These are phyloP conservation scores for Anthrax anthrax DNA, from an alignment of 2,888 invertebrate species.

Conservation along the genomic window DNA sequence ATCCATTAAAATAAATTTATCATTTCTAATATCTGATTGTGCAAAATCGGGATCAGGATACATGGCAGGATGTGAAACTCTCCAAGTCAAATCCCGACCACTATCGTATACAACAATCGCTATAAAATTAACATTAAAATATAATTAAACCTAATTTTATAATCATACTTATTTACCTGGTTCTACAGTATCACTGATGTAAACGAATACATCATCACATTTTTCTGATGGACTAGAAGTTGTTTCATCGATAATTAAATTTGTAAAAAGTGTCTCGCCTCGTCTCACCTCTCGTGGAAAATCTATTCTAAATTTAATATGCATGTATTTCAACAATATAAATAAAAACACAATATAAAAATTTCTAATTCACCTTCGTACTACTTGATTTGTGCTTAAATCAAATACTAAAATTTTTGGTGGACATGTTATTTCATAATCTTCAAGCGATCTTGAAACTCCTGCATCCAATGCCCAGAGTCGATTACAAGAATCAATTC, in stretches of 20 bases:
- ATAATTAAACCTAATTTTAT: too few species aligned
- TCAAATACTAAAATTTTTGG: constrained; percentile 73
- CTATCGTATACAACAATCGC: constrained; percentile 42
- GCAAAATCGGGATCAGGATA: constrained; percentile 71
- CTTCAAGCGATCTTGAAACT: constrained; percentile 42
- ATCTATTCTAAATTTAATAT: constrained; percentile 39
- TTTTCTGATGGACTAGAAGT: constrained; percentile 41
- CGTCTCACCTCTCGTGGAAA: constrained; percentile 61
- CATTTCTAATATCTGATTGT: constrained; percentile 54
- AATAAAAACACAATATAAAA: neutral
- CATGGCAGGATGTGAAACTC: constrained; percentile 68
- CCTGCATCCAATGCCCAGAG: constrained; percentile 70
- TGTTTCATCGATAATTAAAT: constrained; percentile 63
- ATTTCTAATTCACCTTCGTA: constrained; percentile 32
- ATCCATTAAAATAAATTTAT: constrained; percentile 51
- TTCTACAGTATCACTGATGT: constrained; percentile 69
- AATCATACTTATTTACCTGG: constrained; percentile 41
- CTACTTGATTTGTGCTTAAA: constrained; percentile 52
- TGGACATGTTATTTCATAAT: constrained; percentile 51
- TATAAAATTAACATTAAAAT: constrained; percentile 6
- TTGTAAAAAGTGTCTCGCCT: constrained; percentile 63
- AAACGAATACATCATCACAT: constrained; percentile 65
- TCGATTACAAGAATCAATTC: constrained; percentile 66
- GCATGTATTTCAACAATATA: too few species aligned
- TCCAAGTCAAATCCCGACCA: constrained; percentile 61